Conservation (phyloP, 1,140 invertebrate species). For the Drosophila gunungcola region DNA sequence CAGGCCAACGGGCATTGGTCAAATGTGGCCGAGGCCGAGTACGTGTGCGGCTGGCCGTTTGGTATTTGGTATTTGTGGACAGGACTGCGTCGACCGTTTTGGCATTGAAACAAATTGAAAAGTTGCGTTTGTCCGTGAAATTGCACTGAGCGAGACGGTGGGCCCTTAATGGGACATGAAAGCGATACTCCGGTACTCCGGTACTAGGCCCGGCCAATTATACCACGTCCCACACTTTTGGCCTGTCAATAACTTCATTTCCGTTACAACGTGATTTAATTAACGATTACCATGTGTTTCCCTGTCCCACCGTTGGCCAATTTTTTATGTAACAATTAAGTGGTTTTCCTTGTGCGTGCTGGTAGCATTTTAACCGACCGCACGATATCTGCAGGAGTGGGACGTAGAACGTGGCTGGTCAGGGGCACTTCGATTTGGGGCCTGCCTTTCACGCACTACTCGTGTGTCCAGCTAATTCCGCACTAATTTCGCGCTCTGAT, state of each 20-base stretch:
- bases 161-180: constrained; percentile 41
- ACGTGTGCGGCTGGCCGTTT: constrained; percentile 27
- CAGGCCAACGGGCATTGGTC: constrained; percentile 24
- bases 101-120: constrained; percentile 56
- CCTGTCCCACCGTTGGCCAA: no score
- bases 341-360: constrained; percentile 63
- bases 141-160: background rate
- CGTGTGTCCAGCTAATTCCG: background rate
- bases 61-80: constrained; percentile 28
- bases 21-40: constrained; percentile 16
- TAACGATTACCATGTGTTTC: constrained; percentile 59
- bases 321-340: constrained; percentile 64
- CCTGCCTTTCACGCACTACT: no score
- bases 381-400: constrained; percentile 33
- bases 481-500: constrained; percentile 31
- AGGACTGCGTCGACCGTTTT: constrained; percentile 9
- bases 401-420: constrained; percentile 7
- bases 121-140: constrained; percentile 51
- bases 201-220: constrained; percentile 55
- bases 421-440: background rate
- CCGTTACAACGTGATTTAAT: constrained; percentile 77
- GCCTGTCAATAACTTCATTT: constrained; percentile 78
- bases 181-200: constrained; percentile 21
- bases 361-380: constrained; percentile 12
- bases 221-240: constrained; percentile 62